Evolutionary conservation across 1,140 invertebrate species (phyloP).

Genomic region (Apis cerana): DNA sequence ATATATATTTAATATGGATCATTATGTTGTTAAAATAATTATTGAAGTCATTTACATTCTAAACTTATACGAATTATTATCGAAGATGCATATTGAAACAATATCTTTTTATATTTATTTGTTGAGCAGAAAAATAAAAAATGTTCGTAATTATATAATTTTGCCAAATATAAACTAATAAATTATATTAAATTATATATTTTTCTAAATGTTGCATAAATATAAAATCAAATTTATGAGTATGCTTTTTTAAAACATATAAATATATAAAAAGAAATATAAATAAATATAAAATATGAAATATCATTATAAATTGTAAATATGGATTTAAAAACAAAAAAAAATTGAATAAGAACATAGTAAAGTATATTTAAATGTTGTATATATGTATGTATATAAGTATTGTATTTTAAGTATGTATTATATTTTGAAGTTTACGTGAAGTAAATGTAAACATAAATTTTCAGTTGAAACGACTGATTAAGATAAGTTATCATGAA

Average conservation of each 20-base stretch:
- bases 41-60: background rate
- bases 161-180: background rate
- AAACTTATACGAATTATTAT: background rate
- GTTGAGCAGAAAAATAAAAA: background rate
- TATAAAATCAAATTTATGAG: too few relatives aligned
- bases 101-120: background rate
- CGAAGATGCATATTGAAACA: background rate
- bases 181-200: background rate
- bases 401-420: background rate
- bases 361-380: background rate
- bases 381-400: background rate
- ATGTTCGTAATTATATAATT: background rate
- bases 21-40: too few relatives aligned
- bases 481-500: constrained; percentile 24
- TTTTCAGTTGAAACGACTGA: background rate
- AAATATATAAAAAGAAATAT: background rate
- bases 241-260: background rate
- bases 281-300: background rate
- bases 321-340: background rate
- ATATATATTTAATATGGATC: background rate
- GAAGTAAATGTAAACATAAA: background rate
- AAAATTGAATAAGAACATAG: background rate
- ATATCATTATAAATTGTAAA: constrained; percentile 13
- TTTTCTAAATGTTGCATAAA: background rate
- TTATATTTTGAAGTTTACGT: background rate